Percentiles rank a stretch among this genome's conserved stretches.
Conservation (phyloP, 2,797 vertebrate species). For the Hemibagrus guttatus region DNA sequence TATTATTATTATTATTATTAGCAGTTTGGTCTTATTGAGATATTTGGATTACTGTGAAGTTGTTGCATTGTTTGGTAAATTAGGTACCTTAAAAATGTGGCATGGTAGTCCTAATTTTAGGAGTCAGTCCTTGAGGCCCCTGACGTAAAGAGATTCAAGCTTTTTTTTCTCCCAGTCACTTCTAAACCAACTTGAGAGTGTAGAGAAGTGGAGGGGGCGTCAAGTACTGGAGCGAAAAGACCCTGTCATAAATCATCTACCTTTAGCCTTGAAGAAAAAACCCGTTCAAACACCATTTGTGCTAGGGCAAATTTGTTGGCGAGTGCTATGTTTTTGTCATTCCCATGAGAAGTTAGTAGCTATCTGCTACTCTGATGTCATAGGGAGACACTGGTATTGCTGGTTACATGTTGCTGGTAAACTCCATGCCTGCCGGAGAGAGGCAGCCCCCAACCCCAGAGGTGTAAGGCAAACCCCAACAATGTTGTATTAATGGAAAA, state of each 20-base stretch:
- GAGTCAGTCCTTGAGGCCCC: neutral
- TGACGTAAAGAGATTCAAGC: neutral
- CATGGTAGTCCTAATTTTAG: neutral
- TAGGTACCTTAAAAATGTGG: neutral
- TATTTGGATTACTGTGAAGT: neutral
- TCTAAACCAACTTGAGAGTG: neutral
- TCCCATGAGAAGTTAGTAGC: neutral
- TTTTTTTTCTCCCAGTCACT: neutral
- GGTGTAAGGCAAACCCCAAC: too few species aligned
- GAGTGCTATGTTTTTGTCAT: neutral
- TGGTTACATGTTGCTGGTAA: too few species aligned
- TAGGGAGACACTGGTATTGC: neutral
- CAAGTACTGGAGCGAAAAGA: neutral
- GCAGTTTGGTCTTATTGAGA: neutral
- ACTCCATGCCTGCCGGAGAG: too few species aligned
- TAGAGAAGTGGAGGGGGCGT: neutral
- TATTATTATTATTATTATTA: too few species aligned
- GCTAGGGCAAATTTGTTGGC: neutral
- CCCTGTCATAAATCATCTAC: neutral
- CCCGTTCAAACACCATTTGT: neutral
- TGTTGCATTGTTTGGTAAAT: neutral
- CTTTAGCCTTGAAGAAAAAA: neutral
- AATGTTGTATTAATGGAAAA: too few species aligned
- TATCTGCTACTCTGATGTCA: neutral
- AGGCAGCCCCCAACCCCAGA: too few species aligned